Evolutionary conservation across 2,797 vertebrate genomes (phyloP).

Genomic region (Sebastiscus tertius): DNA sequence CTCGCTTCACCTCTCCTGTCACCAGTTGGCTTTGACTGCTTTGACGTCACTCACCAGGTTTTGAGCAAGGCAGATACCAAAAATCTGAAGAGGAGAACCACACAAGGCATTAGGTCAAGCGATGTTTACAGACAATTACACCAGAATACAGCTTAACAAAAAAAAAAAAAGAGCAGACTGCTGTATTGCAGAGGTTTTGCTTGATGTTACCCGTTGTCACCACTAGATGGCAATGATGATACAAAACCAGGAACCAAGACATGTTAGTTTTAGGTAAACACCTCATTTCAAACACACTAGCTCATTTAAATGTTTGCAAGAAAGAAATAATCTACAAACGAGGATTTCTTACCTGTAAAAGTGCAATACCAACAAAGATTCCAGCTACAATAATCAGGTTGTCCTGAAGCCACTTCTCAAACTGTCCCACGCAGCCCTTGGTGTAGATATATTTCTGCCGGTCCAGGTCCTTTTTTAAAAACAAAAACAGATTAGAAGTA

Average conservation of each 20-base stretch:
- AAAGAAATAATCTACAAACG: not conserved
- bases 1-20: conserved; percentile 66
- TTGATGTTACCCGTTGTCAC: conserved; percentile 2
- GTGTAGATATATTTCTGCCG: conserved; percentile 90
- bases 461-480: conserved; percentile 82
- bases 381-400: conserved; percentile 91
- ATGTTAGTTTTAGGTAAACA: conserved; percentile 4
- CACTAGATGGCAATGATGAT: conserved; percentile 74
- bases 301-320: not conserved
- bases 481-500: not conserved
- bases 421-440: conserved; percentile 93
- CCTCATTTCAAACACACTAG: not conserved
- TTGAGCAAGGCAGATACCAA: conserved; percentile 93
- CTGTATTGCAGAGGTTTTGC: not conserved
- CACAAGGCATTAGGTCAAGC: not conserved
- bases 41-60: conserved; percentile 92
- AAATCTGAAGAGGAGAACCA: conserved; percentile 81
- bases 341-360: conserved; percentile 87
- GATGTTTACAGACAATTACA: not conserved
- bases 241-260: conserved; percentile 27
- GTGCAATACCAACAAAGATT: conserved; percentile 89
- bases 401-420: conserved; percentile 95
- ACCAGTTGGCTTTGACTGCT: conserved; percentile 95
- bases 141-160: not conserved
- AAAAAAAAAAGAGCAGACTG: not conserved